Percentiles rank a stretch among this genome's conserved stretches.
Evolutionary conservation across 30 jellyfish, hydroid and myxozoan genomes (phyloP).

Genomic region (Aurelia sp.): DNA sequence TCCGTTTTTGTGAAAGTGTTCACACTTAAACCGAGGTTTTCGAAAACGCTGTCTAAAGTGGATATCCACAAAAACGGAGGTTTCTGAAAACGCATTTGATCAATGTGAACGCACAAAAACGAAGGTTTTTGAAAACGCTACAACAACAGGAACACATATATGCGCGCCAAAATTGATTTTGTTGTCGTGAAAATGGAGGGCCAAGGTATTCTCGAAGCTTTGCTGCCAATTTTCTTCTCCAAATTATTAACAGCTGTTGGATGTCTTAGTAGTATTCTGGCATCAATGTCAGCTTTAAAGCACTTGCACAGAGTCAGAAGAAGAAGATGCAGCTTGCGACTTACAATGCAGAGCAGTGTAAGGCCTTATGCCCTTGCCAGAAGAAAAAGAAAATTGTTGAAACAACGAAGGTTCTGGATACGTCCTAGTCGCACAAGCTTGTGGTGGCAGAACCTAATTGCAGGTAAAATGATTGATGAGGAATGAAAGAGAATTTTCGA

Average conservation of each 20-base stretch:
- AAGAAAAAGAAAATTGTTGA: neutral
- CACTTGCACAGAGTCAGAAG: slow-evolving; percentile 1
- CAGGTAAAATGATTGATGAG: slow-evolving; percentile 1
- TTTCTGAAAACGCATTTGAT: too few species aligned
- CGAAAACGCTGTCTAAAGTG: too few species aligned
- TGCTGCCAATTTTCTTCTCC: slow-evolving; percentile 22
- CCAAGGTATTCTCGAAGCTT: slow-evolving; percentile 13
- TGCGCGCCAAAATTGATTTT: slow-evolving; percentile 5
- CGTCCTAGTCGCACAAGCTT: slow-evolving; percentile 33
- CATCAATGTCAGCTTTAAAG: neutral
- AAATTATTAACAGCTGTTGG: slow-evolving; percentile 4
- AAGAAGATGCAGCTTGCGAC: slow-evolving; percentile 19
- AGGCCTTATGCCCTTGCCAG: slow-evolving; percentile 15
- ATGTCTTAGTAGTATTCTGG: slow-evolving; percentile 9
- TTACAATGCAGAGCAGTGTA: neutral
- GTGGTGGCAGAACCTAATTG: slow-evolving; percentile 36
- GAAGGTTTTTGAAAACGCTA: too few species aligned
- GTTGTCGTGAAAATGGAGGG: slow-evolving; percentile 2
- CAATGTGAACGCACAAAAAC: too few species aligned
- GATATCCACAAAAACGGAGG: too few species aligned
- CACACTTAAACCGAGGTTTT: too few species aligned
- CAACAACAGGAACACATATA: neutral
- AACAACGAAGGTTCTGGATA: slow-evolving; percentile 39
- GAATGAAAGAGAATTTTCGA: slow-evolving; percentile 31
- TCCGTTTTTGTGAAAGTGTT: too few species aligned